Percentiles rank a stretch among this genome's conserved stretches.
Conservation (phyloP, 2,888 invertebrate species). For the Plebejus melissa region DNA sequence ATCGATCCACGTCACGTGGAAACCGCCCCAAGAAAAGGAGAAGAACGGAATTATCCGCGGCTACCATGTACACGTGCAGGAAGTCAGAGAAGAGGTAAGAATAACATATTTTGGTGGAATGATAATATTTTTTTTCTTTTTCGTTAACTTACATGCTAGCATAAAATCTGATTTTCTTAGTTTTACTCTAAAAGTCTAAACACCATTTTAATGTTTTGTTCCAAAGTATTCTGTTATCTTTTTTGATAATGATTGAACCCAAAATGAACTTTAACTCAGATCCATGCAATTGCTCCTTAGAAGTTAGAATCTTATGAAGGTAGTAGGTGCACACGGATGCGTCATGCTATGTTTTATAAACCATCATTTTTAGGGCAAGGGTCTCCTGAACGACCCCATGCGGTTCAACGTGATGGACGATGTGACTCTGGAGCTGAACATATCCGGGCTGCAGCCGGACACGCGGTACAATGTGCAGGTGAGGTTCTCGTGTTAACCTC, state of each 20-base stretch:
- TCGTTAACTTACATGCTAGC: too few relatives aligned
- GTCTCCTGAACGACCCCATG: slow-evolving; percentile 91
- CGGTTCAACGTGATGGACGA: slow-evolving; percentile 92
- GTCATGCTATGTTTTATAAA: too few relatives aligned
- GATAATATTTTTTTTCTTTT: too few relatives aligned
- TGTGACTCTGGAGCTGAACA: slow-evolving; percentile 86
- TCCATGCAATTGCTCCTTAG: too few relatives aligned
- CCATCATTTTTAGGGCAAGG: slow-evolving; percentile 79
- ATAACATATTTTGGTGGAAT: neutral
- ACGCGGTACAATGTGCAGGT: slow-evolving; percentile 92
- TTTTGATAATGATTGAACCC: too few relatives aligned
- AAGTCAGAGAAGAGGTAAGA: slow-evolving; percentile 89
- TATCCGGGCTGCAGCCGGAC: slow-evolving; percentile 95
- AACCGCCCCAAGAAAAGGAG: slow-evolving; percentile 93
- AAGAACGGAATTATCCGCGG: slow-evolving; percentile 97
- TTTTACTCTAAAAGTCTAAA: too few relatives aligned
- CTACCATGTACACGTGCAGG: slow-evolving; percentile 97
- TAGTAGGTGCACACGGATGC: too few relatives aligned
- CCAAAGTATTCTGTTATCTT: too few relatives aligned
- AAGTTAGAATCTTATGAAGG: too few relatives aligned
- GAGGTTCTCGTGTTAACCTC: neutral
- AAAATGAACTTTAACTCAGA: too few relatives aligned
- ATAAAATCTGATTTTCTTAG: too few relatives aligned
- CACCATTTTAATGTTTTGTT: too few relatives aligned
- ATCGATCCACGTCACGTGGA: slow-evolving; percentile 96